These are phyloP conservation scores for Epizoanthus scotinus DNA, from an alignment of 92 coral and sea anemone species.

Conservation along the genomic window DNA sequence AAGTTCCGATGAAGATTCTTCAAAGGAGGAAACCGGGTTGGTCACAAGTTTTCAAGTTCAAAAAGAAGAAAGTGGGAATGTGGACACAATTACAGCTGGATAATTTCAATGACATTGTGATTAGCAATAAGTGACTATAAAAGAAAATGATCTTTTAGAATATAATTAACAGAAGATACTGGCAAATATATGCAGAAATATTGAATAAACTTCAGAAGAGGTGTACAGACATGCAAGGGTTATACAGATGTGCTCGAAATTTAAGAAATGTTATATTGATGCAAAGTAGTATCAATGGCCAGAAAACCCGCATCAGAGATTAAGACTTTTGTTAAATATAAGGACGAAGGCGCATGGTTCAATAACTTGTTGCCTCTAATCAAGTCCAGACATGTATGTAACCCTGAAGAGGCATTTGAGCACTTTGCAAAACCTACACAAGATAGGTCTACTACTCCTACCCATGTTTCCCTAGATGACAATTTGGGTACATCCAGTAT, in stretches of 20 bases:
- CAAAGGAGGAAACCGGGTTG: too few species aligned
- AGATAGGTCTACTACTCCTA: constrained; percentile 8
- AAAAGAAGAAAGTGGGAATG: constrained; percentile 26
- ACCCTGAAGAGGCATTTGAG: constrained; percentile 21
- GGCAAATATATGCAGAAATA: constrained; percentile 23
- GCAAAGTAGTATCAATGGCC: constrained; percentile 28
- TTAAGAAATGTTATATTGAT: constrained; percentile 27
- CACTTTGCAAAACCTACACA: constrained; percentile 1
- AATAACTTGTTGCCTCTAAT: constrained; percentile 15
- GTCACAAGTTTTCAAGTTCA: too few species aligned
- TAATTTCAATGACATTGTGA: constrained; percentile 25
- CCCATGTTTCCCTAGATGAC: background rate
- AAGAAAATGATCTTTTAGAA: constrained; percentile 31
- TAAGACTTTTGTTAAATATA: constrained; percentile 10
- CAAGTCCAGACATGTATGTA: constrained; percentile 24
- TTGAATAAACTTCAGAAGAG: constrained; percentile 8
- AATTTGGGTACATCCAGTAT: background rate
- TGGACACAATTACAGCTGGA: constrained; percentile 13
- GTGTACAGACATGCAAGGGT: background rate
- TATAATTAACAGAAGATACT: constrained; percentile 13
- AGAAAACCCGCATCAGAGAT: constrained; percentile 28
- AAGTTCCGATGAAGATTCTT: too few species aligned
- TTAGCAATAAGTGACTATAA: constrained; percentile 6
- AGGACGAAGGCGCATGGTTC: constrained; percentile 31
- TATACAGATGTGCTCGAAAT: constrained; percentile 23